Evolutionary conservation across 23 tunicate genomes (phyloP), one percentile per base, ranked within the genome.

Genomic region (Aplidium turbinatum): DNA sequence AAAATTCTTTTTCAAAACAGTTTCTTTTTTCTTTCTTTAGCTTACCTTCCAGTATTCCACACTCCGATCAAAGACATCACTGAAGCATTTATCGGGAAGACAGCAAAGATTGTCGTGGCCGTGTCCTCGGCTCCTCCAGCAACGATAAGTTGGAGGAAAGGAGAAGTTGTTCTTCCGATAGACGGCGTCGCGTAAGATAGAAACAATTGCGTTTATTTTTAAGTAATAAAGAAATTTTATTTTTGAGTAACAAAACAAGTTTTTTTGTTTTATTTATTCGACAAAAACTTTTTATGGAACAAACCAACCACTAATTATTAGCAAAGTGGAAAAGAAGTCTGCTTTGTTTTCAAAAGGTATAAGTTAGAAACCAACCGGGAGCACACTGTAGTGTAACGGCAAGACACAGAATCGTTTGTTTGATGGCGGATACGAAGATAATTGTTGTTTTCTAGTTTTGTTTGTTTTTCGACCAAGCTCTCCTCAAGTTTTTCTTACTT

Each of bases 51-150:
- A 39, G 23, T 20, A 23, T 74, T 83, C 28, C 39, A n/a, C 18
- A 38, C 33, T 25, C 23, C 31, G 1, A 54, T 83, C 51, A 75
- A 63, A 4, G 82, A 64, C 27, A 54, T 77, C 29, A 65, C 62
- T 1, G 9, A 53, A 20, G 78, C 47, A 1, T 36, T 61, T 6
- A 24, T 35, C 5, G 81, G 75, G n/a, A 35, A 47, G 36, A 36
- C 48, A 9, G 76, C 57, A 27, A 66, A 34, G 31, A 35, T 83
- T 6, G 24, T 9, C 1, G 75, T 81, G 32, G 78, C 42, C 27
- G 76, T 75, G 24, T 24, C 6, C 35, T 81, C 82, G 2, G 81
- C 89, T 16, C 89, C 89, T 20, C 25, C 68, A 2, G 75, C 89
- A 0, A 22, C 4, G 2, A 21, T 83, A 26, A 52, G 33, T 0